Conservation (phyloP, 1,140 invertebrate species). For the Nilaparvata lugens region DNA sequence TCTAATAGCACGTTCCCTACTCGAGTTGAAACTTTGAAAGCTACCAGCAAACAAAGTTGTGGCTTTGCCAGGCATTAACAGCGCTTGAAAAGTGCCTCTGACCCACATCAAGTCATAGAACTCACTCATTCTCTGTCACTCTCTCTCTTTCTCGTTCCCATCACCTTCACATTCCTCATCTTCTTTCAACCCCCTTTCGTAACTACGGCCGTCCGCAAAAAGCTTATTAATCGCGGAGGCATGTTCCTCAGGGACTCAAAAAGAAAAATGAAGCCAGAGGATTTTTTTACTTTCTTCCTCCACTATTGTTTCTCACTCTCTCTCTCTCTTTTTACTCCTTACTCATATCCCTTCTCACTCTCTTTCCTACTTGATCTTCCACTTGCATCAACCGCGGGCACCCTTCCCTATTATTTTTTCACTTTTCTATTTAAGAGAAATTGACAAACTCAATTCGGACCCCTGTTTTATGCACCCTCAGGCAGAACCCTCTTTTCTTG, state of each 20-base stretch:
- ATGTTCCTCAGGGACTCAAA: background rate
- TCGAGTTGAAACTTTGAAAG: no score
- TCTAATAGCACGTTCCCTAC: no score
- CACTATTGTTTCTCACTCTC: no score
- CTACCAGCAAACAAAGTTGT: no score
- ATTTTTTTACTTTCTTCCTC: background rate
- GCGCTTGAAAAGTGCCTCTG: no score
- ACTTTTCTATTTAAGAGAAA: slow-evolving; percentile 4
- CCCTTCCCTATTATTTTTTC: slow-evolving; percentile 1
- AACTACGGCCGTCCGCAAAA: no score
- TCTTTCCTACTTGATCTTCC: background rate
- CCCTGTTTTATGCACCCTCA: background rate
- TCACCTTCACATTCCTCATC: background rate
- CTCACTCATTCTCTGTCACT: background rate
- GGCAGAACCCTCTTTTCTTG: no score
- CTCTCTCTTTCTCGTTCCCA: background rate
- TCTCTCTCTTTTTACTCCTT: no score
- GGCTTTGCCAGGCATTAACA: no score
- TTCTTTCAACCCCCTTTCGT: no score
- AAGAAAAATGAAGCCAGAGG: slow-evolving; percentile 1
- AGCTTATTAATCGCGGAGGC: no score
- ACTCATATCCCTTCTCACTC: no score
- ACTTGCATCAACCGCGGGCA: background rate
- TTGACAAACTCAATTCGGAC: slow-evolving; percentile 3
- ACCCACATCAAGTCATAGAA: background rate